Percentiles rank a stretch among this genome's conserved stretches.
phyloP scores from a whole-genome alignment of 2,888 invertebrate genomes.

The Eurytoma californica region DNA sequence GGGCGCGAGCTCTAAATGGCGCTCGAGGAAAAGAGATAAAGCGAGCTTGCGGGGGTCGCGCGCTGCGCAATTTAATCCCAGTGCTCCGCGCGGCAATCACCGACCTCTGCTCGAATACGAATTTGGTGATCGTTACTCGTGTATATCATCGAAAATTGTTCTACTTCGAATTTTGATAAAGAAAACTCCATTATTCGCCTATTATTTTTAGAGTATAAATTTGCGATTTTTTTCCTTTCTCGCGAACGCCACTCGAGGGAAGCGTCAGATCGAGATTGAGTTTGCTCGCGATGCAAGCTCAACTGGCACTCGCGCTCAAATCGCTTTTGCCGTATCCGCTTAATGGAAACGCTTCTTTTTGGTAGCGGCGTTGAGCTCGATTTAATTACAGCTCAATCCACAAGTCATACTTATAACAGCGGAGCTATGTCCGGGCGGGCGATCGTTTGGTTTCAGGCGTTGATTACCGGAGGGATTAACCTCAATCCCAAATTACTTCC shows the following conservation, averaged over 20 bases:
- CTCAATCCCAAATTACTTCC: slow-evolving; percentile 57
- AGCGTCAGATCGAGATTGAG: not conserved
- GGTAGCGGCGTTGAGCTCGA: slow-evolving; percentile 48
- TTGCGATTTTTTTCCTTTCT: too few relatives aligned
- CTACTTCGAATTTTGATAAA: too few relatives aligned
- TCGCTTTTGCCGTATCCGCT: not conserved
- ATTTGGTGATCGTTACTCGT: too few relatives aligned
- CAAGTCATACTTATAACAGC: slow-evolving; percentile 52
- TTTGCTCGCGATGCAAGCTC: not conserved
- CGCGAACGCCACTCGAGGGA: too few relatives aligned
- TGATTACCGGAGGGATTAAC: slow-evolving; percentile 58
- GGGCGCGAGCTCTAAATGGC: too few relatives aligned
- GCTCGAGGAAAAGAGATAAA: not conserved
- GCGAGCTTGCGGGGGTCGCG: too few relatives aligned
- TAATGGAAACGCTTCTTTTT: slow-evolving; percentile 49
- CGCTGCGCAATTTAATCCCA: too few relatives aligned
- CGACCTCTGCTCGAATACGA: too few relatives aligned
- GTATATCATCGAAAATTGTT: too few relatives aligned
- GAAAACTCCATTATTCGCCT: too few relatives aligned
- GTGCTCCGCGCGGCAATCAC: too few relatives aligned
- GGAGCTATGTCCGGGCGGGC: slow-evolving; percentile 12
- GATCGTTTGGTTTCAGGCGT: slow-evolving; percentile 52
- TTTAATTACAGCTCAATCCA: slow-evolving; percentile 58
- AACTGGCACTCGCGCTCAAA: not conserved
- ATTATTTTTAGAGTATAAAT: too few relatives aligned